These are phyloP conservation scores for Opisthograptis luteolata DNA, from an alignment of 2,888 invertebrate genomes.

Conservation along the genomic window DNA sequence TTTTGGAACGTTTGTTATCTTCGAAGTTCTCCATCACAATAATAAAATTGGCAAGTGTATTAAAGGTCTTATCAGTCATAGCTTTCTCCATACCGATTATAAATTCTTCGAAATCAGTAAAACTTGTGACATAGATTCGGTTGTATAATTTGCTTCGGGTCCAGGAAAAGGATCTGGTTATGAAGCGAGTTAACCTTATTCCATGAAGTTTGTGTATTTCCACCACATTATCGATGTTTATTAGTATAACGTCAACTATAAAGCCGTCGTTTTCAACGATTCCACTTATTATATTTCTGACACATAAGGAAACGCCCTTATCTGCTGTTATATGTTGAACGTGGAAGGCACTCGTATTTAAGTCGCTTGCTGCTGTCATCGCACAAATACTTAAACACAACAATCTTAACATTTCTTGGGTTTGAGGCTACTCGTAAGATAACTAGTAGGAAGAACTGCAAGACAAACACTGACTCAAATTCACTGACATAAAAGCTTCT, in stretches of 20 bases:
- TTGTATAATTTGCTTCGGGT: constrained; percentile 30
- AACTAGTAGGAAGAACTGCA: not conserved
- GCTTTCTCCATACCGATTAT: constrained; percentile 32
- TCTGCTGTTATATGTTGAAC: not conserved
- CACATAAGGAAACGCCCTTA: constrained; percentile 31
- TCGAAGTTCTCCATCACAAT: constrained; percentile 40
- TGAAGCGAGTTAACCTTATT: constrained; percentile 35
- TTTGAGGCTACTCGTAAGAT: not conserved
- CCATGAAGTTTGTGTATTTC: constrained; percentile 37
- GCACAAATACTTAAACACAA: not conserved
- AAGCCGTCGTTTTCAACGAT: constrained; percentile 23
- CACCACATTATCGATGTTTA: constrained; percentile 40
- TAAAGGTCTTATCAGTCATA: constrained; percentile 45
- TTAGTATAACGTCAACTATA: constrained; percentile 39
- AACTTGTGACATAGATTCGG: constrained; percentile 43
- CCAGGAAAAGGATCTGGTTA: constrained; percentile 41
- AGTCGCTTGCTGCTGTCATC: not conserved
- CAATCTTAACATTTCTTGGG: constrained; percentile 12
- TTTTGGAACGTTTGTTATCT: constrained; percentile 19
- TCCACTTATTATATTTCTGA: constrained; percentile 33
- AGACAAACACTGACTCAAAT: constrained; percentile 9
- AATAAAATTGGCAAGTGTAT: constrained; percentile 48
- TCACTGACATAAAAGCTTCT: too few relatives aligned
- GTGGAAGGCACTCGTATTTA: not conserved
- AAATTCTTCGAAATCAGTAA: constrained; percentile 41